Percentiles rank a stretch among this genome's conserved stretches.
These are phyloP conservation scores for Montipora capricornis DNA, from an alignment of 64 coral and sea anemone species.

Conservation along the genomic window DNA sequence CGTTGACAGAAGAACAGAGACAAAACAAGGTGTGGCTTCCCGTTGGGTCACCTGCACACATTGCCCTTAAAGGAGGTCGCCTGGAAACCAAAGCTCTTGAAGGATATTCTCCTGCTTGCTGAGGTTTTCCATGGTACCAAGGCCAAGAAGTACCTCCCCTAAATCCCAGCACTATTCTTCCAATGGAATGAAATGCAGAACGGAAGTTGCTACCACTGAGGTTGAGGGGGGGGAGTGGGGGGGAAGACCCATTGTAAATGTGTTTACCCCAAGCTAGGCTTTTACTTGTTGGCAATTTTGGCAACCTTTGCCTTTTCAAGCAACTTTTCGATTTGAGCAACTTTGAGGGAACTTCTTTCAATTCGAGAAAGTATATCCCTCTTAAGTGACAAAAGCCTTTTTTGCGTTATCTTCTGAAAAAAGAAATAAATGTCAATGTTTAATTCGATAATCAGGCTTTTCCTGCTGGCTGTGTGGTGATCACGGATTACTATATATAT, in stretches of 20 bases:
- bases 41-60: conserved; percentile 7
- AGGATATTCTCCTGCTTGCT: conserved; percentile 39
- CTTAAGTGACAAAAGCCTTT: too few relatives aligned
- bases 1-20: background rate
- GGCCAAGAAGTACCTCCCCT: conserved; percentile 48
- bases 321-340: too few relatives aligned
- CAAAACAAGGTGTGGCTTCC: conserved; percentile 15
- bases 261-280: conserved; percentile 23
- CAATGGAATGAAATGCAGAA: conserved; percentile 60
- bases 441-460: too few relatives aligned
- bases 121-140: conserved; percentile 58
- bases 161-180: conserved; percentile 49
- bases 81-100: conserved; percentile 23
- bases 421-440: too few relatives aligned
- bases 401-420: too few relatives aligned
- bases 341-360: too few relatives aligned
- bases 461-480: too few relatives aligned
- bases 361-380: too few relatives aligned
- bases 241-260: conserved; percentile 5
- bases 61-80: background rate
- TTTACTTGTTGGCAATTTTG: too few relatives aligned
- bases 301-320: too few relatives aligned
- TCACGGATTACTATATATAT: too few relatives aligned
- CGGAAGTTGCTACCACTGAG: conserved; percentile 22
- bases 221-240: background rate